phyloP scores from a whole-genome alignment of 92 coral and sea anemone genomes.

The Micromussa lordhowensis region DNA sequence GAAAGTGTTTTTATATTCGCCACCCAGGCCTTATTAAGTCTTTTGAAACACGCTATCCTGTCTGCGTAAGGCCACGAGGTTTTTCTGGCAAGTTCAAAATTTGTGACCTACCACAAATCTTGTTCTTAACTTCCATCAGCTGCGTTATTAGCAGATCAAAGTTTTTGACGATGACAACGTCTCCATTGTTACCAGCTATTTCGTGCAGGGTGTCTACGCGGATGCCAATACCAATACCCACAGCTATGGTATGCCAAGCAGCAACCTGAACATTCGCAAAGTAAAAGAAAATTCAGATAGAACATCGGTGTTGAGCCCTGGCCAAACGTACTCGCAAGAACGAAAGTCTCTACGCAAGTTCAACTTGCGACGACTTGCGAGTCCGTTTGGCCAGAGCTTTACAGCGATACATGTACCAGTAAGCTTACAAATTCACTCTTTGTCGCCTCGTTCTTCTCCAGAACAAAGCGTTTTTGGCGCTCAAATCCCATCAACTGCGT shows the following conservation, averaged over 20 bases:
- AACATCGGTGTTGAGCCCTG: background rate
- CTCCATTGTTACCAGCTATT: background rate
- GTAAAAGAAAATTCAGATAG: background rate
- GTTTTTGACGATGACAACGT: background rate
- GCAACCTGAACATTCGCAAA: background rate
- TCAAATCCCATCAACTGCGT: too few species aligned
- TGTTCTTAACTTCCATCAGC: background rate
- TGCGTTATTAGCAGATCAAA: background rate
- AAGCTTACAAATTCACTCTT: too few species aligned
- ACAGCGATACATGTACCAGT: too few species aligned
- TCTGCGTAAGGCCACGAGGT: background rate
- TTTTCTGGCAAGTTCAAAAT: background rate
- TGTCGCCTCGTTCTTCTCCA: too few species aligned
- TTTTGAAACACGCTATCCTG: background rate
- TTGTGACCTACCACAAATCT: background rate
- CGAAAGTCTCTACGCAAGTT: too few species aligned
- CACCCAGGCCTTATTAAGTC: too few species aligned
- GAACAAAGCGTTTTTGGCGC: too few species aligned
- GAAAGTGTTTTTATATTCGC: too few species aligned
- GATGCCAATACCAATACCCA: background rate
- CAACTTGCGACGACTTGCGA: too few species aligned
- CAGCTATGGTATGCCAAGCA: background rate
- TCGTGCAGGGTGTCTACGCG: background rate
- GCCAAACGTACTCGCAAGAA: background rate
- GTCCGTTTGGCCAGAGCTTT: too few species aligned